These are phyloP conservation scores for Stichodactyla mertensii DNA, from an alignment of 64 coral and sea anemone species.

Conservation along the genomic window DNA sequence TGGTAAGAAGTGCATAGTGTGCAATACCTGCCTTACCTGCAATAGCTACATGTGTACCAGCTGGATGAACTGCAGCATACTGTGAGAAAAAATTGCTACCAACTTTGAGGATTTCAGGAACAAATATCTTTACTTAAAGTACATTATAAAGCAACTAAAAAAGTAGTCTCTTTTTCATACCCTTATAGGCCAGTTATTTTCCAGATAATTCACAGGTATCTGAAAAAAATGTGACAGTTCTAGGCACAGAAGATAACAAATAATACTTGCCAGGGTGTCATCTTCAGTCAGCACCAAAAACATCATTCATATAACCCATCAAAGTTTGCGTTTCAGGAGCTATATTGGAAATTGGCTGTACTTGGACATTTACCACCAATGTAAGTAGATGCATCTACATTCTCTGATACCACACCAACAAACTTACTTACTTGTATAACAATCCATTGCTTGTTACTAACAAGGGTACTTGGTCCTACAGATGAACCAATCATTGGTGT, in stretches of 20 bases:
- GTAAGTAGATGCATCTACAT: no score
- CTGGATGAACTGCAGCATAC: constrained; percentile 86
- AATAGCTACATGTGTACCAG: constrained; percentile 70
- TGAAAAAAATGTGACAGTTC: constrained; percentile 23
- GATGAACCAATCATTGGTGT: constrained; percentile 37
- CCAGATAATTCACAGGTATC: constrained; percentile 79
- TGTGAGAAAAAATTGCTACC: neutral
- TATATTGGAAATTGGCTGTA: no score
- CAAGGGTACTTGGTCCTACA: constrained; percentile 19
- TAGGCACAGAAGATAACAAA: no score
- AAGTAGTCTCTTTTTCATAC: neutral
- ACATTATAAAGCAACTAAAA: neutral
- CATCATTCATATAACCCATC: no score
- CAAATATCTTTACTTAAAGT: no score
- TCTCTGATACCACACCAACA: no score
- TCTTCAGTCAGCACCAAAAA: no score
- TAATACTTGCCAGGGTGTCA: no score
- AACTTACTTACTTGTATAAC: neutral
- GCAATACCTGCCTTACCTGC: constrained; percentile 89
- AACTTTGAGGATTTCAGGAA: neutral
- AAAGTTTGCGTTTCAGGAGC: no score
- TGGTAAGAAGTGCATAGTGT: constrained; percentile 80
- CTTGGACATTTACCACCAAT: no score
- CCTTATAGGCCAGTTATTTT: constrained; percentile 83
- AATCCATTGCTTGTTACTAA: constrained; percentile 17